phyloP scores from a whole-genome alignment of 2,113 vertebrate species.

The Dryoscopus gambensis region DNA sequence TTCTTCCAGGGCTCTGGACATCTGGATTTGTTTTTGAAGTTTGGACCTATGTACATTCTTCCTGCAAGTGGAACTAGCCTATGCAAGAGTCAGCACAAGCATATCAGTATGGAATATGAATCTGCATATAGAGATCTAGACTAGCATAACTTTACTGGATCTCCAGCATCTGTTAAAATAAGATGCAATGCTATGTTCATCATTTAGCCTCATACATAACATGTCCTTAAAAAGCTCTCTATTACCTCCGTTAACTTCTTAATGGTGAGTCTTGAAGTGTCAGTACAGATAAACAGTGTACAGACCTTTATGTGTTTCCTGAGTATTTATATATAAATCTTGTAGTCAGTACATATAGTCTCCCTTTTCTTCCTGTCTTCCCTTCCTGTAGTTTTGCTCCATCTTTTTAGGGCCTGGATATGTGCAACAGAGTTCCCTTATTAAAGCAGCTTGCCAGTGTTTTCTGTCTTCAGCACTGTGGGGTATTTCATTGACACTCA shows the following conservation, averaged over 20 bases:
- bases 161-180: not conserved
- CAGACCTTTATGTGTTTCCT: not conserved
- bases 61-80: not conserved
- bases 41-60: not conserved
- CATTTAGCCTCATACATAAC: not conserved
- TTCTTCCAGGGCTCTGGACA: not conserved
- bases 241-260: not conserved
- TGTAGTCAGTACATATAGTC: not conserved
- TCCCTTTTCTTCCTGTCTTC: not conserved
- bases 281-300: not conserved
- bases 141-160: not conserved
- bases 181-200: not conserved
- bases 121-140: not conserved
- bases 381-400: not conserved
- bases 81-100: not conserved
- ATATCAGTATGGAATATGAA: not conserved
- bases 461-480: slow-evolving; percentile 43
- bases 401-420: slow-evolving; percentile 34
- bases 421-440: slow-evolving; percentile 16
- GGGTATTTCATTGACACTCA: slow-evolving; percentile 73
- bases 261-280: not conserved
- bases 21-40: not conserved
- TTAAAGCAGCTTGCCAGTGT: slow-evolving; percentile 65
- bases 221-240: not conserved
- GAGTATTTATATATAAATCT: not conserved